A percentile compares a stretch with the other conserved stretches of the same genome.
Evolutionary conservation across 1,140 invertebrate genomes (phyloP).

Genomic region (Drosophila elegans): DNA sequence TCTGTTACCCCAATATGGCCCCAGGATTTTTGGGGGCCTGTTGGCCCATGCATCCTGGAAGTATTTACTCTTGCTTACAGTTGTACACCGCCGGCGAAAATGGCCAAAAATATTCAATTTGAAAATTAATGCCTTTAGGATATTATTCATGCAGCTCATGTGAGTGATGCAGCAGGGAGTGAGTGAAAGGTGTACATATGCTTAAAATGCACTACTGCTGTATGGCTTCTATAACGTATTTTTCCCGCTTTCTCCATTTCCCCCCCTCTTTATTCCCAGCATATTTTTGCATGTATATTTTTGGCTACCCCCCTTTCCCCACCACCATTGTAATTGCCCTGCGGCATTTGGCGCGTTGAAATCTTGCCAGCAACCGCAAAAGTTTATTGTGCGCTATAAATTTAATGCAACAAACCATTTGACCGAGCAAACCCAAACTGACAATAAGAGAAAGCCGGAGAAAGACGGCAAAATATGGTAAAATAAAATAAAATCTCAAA

Average conservation of each 20-base stretch:
- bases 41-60: conserved; percentile 25
- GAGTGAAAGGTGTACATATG: conserved; percentile 4
- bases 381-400: conserved; percentile 77
- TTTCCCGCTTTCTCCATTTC: background rate
- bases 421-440: conserved; percentile 34
- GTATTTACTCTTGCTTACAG: conserved; percentile 76
- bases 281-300: conserved; percentile 73
- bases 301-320: conserved; percentile 8
- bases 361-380: conserved; percentile 69
- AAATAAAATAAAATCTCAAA: background rate
- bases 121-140: conserved; percentile 81
- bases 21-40: conserved; percentile 8
- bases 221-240: conserved; percentile 28
- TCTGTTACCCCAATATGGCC: conserved; percentile 79
- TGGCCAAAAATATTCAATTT: conserved; percentile 81
- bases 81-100: conserved; percentile 68
- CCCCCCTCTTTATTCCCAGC: background rate
- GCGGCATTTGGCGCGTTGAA: conserved; percentile 70
- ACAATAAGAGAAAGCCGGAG: background rate
- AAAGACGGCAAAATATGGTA: background rate
- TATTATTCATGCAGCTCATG: conserved; percentile 80
- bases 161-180: conserved; percentile 27
- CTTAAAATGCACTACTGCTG: conserved; percentile 27
- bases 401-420: conserved; percentile 79
- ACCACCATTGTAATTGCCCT: conserved; percentile 64